phyloP scores from a whole-genome alignment of 2,113 vertebrate genomes.

The Pterocles gutturalis region DNA sequence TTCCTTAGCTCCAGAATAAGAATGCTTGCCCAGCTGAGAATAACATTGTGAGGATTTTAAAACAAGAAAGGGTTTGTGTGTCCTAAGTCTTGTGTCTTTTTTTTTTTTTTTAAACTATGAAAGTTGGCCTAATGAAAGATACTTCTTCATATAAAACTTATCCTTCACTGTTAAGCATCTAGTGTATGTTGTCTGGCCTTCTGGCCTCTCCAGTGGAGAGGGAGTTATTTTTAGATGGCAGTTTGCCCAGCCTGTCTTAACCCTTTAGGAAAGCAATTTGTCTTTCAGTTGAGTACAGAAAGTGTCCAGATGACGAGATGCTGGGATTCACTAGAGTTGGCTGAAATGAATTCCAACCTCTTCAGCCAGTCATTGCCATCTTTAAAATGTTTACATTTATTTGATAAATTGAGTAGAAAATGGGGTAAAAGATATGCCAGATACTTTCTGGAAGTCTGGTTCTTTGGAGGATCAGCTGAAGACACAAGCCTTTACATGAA shows the following conservation, averaged over 20 bases:
- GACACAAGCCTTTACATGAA: background rate
- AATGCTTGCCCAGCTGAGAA: background rate
- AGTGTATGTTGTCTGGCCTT: background rate
- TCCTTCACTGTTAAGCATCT: background rate
- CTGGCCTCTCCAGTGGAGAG: background rate
- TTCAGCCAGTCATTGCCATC: background rate
- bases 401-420: conserved; percentile 12
- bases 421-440: background rate
- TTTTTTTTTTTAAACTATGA: background rate
- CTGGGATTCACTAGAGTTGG: background rate
- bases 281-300: background rate
- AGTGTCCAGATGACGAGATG: background rate
- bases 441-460: background rate
- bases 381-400: background rate
- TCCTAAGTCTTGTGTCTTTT: background rate
- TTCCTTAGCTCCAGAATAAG: background rate
- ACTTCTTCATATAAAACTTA: background rate
- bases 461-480: background rate
- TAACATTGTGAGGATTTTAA: background rate
- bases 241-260: conserved; percentile 38
- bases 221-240: conserved; percentile 36
- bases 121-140: background rate
- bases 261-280: conserved; percentile 37
- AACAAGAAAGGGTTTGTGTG: background rate
- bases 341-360: background rate